Base-by-base conservation (phyloP, 2,888 invertebrate genomes). In the Bhutanitis thaidina region DNA sequence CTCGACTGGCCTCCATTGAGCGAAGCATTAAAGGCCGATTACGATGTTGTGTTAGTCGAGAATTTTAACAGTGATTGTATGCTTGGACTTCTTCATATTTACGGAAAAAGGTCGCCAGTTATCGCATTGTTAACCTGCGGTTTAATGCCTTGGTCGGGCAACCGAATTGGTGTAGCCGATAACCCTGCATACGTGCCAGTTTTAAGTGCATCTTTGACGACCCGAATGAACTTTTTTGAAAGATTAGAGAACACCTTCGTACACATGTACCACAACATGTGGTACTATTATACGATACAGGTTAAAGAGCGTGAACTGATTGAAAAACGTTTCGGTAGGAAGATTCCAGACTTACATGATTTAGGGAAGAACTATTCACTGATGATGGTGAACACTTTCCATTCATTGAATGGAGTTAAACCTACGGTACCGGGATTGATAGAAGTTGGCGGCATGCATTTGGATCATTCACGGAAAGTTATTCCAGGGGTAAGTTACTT, bases 41-140 rank as follows among this genome's bases (percentile, higher is more conserved):
- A 93, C 58, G 94, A 95, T 65, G 63, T 93, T 9, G 72, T 93
- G 8, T 67, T 93, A 7, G 83, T 91, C 15, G 93, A 93, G 67
- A 86, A 90, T 55, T 94, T 93, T 57, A 91, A 90, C 58, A 90
- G 92, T 29, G 93, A 93, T 59, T 93, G 93, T 52, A 90, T 92
- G 73, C 57, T 64, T 27, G 63, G 57, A 13, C 34, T 49, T 15
- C 52, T 52, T 30, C 52, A 55, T 34, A 27, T 55, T 16, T 49
- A 52, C 58, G 77, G 75, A 0, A 58, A 79, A 50, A 80, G 89
- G 45, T 88, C 90, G 5, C 93, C 93, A 0, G 77, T 91, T 1
- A 76, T 94, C 7, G 90, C 88, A 0, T 57, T 92, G 25, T 85
- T 91, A 43, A 91, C 92, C 5, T 91, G 91, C 43, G 75, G 83